Evolutionary conservation across 1,140 invertebrate genomes (phyloP).

Genomic region (Lasioglossum baleicum): DNA sequence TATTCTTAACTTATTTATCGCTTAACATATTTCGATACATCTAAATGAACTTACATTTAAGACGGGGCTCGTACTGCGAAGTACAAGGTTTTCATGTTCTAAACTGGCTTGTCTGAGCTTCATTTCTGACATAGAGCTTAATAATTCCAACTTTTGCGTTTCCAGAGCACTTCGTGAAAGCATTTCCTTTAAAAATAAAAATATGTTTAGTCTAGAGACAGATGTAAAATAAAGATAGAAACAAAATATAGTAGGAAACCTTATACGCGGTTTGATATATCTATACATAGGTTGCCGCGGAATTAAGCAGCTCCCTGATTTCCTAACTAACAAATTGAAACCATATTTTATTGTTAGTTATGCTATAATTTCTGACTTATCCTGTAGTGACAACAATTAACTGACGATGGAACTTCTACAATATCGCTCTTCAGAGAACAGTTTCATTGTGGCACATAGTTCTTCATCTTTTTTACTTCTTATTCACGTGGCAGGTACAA

Average conservation of each 20-base stretch:
- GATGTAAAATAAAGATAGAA: neutral
- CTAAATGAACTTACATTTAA: slow-evolving; percentile 68
- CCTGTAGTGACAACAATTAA: no score
- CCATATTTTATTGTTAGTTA: no score
- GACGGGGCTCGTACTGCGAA: slow-evolving; percentile 79
- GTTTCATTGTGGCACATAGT: no score
- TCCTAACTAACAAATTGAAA: no score
- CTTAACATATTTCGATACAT: neutral
- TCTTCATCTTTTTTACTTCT: no score
- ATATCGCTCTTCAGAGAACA: no score
- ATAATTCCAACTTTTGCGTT: slow-evolving; percentile 95
- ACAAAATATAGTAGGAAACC: neutral
- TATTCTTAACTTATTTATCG: no score
- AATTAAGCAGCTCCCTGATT: no score
- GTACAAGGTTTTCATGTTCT: slow-evolving; percentile 90
- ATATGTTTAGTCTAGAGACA: neutral
- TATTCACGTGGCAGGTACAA: no score
- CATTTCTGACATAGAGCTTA: slow-evolving; percentile 93
- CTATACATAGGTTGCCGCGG: no score
- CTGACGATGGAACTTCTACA: no score
- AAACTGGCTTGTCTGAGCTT: slow-evolving; percentile 90
- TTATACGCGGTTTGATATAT: neutral
- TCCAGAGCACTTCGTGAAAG: slow-evolving; percentile 92
- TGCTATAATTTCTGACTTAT: no score
- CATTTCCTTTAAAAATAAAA: slow-evolving; percentile 84